Percentiles rank a stretch among this genome's conserved stretches.
Evolutionary conservation across 2,888 invertebrate species (phyloP).

Genomic region (Caenorhabditis macrosperma): DNA sequence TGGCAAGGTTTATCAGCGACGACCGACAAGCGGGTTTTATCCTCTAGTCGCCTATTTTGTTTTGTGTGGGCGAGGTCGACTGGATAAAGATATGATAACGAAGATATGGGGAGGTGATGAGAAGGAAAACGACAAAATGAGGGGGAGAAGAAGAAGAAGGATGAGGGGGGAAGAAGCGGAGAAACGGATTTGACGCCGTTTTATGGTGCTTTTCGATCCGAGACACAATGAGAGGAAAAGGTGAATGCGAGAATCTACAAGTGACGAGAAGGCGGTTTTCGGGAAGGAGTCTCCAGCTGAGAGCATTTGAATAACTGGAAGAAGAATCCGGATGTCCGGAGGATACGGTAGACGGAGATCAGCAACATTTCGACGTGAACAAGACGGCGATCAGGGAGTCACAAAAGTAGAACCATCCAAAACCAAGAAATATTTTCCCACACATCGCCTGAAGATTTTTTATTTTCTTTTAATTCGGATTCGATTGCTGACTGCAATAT

Average conservation of each 20-base stretch:
- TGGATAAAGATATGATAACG: constrained; percentile 50
- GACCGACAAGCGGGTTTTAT: constrained; percentile 32
- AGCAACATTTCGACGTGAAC: background rate
- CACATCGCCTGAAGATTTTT: too few relatives aligned
- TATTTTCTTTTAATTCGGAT: too few relatives aligned
- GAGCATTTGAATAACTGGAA: constrained; percentile 46
- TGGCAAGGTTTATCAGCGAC: constrained; percentile 37
- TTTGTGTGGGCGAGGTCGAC: constrained; percentile 53
- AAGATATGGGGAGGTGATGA: background rate
- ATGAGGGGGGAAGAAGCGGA: constrained; percentile 11
- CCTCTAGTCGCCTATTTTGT: constrained; percentile 10
- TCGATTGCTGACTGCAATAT: too few relatives aligned
- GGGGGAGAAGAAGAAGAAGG: background rate
- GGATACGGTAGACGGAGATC: background rate
- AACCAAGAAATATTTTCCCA: too few relatives aligned
- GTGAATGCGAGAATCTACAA: constrained; percentile 17
- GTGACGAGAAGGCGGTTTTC: constrained; percentile 2
- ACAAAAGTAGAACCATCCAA: too few relatives aligned
- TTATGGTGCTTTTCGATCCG: constrained; percentile 29
- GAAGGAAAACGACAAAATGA: background rate
- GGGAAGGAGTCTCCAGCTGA: constrained; percentile 11
- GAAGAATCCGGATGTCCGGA: constrained; percentile 43
- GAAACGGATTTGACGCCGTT: constrained; percentile 8
- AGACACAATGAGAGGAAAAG: constrained; percentile 11
- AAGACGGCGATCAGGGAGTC: background rate